Evolutionary conservation across 2,888 invertebrate species (phyloP).

Genomic region (Erebia palarica): DNA sequence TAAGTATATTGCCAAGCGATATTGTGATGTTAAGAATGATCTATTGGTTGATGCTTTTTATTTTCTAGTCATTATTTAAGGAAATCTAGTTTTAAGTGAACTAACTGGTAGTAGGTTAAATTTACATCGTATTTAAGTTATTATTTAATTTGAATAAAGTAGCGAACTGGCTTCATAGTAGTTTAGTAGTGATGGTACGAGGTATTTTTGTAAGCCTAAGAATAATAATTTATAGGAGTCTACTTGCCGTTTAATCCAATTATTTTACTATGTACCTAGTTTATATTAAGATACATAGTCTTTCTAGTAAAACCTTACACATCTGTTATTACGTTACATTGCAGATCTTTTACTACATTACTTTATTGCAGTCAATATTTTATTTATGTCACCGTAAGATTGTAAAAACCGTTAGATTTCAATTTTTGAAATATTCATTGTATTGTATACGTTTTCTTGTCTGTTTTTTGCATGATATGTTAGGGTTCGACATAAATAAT

Average conservation of each 20-base stretch:
- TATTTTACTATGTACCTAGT: slow-evolving; percentile 6
- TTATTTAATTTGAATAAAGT: slow-evolving; percentile 27
- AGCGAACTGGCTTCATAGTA: slow-evolving; percentile 33
- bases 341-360: too few species aligned
- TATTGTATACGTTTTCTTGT: too few species aligned
- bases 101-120: slow-evolving; percentile 37
- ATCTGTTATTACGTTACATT: too few species aligned
- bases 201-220: slow-evolving; percentile 38
- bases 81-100: slow-evolving; percentile 30
- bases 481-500: too few species aligned
- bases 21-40: slow-evolving; percentile 69
- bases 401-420: too few species aligned
- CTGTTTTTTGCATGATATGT: too few species aligned
- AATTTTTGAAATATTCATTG: too few species aligned
- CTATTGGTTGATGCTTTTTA: slow-evolving; percentile 28
- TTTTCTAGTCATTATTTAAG: slow-evolving; percentile 29
- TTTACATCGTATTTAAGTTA: slow-evolving; percentile 33
- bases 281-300: neutral
- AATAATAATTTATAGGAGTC: slow-evolving; percentile 26
- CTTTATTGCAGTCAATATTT: too few species aligned
- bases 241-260: slow-evolving; percentile 13
- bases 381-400: too few species aligned
- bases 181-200: slow-evolving; percentile 30
- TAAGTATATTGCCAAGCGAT: slow-evolving; percentile 75
- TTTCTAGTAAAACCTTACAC: too few species aligned